Evolutionary conservation across 37 sponge, comb jelly and placozoan species (phyloP), one percentile per base, ranked within the genome.

Genomic region (Ephydatia muelleri): DNA sequence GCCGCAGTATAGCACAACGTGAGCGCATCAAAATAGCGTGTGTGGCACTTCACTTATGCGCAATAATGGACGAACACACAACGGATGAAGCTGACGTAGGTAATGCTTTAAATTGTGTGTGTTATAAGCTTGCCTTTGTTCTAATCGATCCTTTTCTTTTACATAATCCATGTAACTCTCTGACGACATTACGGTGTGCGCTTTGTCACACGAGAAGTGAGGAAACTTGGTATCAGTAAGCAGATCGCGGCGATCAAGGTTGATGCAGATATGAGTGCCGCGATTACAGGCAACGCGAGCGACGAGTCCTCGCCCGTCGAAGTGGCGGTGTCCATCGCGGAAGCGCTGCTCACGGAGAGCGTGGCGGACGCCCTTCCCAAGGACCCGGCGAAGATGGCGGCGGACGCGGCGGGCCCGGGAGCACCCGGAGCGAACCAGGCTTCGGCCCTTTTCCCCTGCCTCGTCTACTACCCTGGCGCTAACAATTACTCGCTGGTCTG

Each of bases 381-480:
- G 16, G 57, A 57, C 57, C 57, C 57, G 19, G 6, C 57, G 19
- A 57, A 57, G 19, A 5, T 57, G 6, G 16, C 57, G 19, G 57
- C 19, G 19, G 57, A 57, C 19, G 12, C 57, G 57, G 16, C 57
- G 16, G 57, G 57, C 1, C 31, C 72, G 32, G 75, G 75, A 75
- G 75, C 37, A 38, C 33, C 33, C n/a, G 75, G 36, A 5, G 35
- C 23, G 14, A 81, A 65, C 38, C 35, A 72, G 0, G 77, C 80
- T 16, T 27, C 81, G 14, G 81, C 85, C 1, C 86, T 90, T 0
- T 85, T 90, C 71, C 90, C 90, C 26, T 90, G 90, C 48, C 65
- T 90, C 38, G 85, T 90, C 69, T 90, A 85, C 73, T 90, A 90
- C 68, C 90, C 90, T 29, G 86, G 82, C 48, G 38, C 81, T 22